A percentile compares a stretch with the other conserved stretches of the same genome.
Evolutionary conservation across 2,888 invertebrate species (phyloP).

Genomic region (Platycheirus rosarum): DNA sequence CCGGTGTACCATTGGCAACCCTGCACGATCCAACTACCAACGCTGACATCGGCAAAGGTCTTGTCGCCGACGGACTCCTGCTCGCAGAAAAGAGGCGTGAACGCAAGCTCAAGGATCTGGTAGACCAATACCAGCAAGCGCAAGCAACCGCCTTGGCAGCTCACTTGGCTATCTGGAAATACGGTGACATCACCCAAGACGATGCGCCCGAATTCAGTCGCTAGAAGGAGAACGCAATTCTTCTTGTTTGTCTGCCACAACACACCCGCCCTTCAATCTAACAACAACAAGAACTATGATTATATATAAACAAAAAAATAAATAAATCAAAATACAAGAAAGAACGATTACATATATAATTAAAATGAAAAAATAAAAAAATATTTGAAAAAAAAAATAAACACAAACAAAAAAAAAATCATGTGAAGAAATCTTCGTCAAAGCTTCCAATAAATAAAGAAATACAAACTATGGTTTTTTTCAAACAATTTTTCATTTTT

Average conservation of each 20-base stretch:
- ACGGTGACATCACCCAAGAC: constrained; percentile 93
- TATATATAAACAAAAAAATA: constrained; percentile 59
- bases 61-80: constrained; percentile 93
- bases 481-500: constrained; percentile 42
- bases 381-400: constrained; percentile 45
- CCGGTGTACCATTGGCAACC: constrained; percentile 80
- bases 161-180: constrained; percentile 97
- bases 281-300: constrained; percentile 72
- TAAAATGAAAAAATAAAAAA: constrained; percentile 13
- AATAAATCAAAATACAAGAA: constrained; percentile 54
- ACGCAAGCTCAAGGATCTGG: constrained; percentile 90
- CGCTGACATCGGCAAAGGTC: constrained; percentile 86
- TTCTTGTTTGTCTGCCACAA: constrained; percentile 81
- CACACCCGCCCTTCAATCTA: constrained; percentile 82
- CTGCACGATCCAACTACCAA: constrained; percentile 81
- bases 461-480: constrained; percentile 67
- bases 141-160: constrained; percentile 93
- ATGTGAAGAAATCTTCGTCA: constrained; percentile 63
- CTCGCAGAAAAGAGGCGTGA: constrained; percentile 92
- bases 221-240: constrained; percentile 78
- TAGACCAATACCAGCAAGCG: constrained; percentile 91
- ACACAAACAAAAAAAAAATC: constrained; percentile 59
- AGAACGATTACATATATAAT: constrained; percentile 71
- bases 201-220: constrained; percentile 82
- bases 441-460: constrained; percentile 72